Base-by-base conservation (phyloP, 2,888 invertebrate genomes). In the Acleris sparsana region DNA sequence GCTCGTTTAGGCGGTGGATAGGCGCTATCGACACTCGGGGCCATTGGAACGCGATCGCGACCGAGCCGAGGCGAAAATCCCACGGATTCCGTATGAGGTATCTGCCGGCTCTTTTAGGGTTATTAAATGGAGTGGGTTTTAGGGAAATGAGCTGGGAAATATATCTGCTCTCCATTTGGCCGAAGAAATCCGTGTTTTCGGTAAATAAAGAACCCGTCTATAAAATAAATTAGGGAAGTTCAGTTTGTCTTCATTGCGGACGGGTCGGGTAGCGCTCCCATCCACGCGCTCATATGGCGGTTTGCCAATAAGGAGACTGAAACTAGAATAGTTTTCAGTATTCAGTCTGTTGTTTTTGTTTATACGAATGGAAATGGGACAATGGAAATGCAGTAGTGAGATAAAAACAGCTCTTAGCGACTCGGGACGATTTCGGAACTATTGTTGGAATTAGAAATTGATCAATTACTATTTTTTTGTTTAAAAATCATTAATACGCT, bases 101-200 rank as follows among this genome's bases (percentile, higher is more conserved):
- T 89, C 84, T 82, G 73, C 79, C 82, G 83, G 83, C 83, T 85
- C 88, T 82, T 88, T 90, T 83, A 88, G 84, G 85, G 91, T 89
- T 92, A 90, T 92, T 91, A 90, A 89, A 83, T 82, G 85, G 84
- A 91, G 89, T 88, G 88, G 88, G 89, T 88, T 88, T 91, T 88
- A 90, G 83, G 88, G 83, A 89, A 89, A 92, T 88, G 88, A 88
- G 84, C 78, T 75, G 78, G 76, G 78, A 78, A 86, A 89, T 89
- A 88, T 86, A 88, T 90, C 83, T 81, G 79, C 79, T 77, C 76
- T 78, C 80, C 80, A 78, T 80, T 75, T 71, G 77, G 79, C 81
- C 80, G 79, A 79, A 80, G 82, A 82, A 83, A 87, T 85, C 80
- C 80, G 77, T 86, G 85, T 87, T 83, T 79, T 76, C 75, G 79